These are phyloP conservation scores for Drosophila ficusphila DNA, from an alignment of 1,140 invertebrate species.

Conservation along the genomic window DNA sequence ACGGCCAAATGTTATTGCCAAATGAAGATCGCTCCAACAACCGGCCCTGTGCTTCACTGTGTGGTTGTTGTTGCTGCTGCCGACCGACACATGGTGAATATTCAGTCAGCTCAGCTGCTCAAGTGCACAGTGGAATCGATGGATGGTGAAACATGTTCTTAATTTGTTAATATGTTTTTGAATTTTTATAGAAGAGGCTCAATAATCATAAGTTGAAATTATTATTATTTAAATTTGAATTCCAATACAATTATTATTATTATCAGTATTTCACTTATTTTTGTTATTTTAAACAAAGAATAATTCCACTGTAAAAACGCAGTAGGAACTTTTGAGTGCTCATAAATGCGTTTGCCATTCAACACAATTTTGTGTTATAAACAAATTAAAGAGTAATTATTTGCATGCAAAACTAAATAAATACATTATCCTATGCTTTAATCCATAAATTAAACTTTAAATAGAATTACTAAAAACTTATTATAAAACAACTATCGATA, in stretches of 20 bases:
- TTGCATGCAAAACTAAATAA: background rate
- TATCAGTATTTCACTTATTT: background rate
- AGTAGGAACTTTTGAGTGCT: background rate
- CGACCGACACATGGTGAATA: slow-evolving; percentile 5
- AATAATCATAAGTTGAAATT: too few species aligned
- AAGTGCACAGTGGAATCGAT: background rate
- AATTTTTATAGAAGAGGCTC: too few species aligned
- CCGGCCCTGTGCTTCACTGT: background rate
- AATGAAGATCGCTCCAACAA: slow-evolving; percentile 12
- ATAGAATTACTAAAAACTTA: background rate
- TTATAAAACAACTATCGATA: background rate
- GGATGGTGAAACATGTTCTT: background rate
- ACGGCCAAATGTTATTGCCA: slow-evolving; percentile 32
- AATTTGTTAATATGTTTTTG: too few species aligned
- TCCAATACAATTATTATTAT: too few species aligned
- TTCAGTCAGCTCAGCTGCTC: slow-evolving; percentile 6
- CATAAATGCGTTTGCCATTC: background rate
- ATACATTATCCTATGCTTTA: background rate
- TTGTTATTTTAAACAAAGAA: background rate
- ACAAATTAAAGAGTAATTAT: too few species aligned
- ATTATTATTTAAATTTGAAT: too few species aligned
- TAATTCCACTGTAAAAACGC: background rate
- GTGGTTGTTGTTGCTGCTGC: slow-evolving; percentile 3
- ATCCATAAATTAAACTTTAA: background rate
- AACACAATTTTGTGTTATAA: background rate